These are phyloP conservation scores for Pachyseris speciosa DNA, from an alignment of 64 coral and sea anemone genomes.

Conservation along the genomic window DNA sequence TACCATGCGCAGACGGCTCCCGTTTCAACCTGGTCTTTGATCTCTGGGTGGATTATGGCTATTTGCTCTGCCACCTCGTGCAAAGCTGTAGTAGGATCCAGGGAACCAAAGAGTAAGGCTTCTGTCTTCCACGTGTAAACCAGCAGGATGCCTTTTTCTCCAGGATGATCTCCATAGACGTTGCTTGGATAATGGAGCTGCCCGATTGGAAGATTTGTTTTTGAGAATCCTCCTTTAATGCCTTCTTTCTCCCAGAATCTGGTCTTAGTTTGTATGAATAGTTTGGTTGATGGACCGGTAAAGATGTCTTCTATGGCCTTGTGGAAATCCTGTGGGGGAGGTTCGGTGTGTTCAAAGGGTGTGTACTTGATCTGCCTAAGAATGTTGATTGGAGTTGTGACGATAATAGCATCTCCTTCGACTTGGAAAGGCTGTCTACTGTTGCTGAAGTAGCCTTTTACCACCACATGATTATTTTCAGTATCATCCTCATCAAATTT, in stretches of 20 bases:
- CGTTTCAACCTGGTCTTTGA: conserved; percentile 40
- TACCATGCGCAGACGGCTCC: conserved; percentile 52
- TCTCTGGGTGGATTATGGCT: conserved; percentile 29
- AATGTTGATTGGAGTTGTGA: conserved; percentile 39
- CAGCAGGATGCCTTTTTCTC: conserved; percentile 41
- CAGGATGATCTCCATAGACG: background rate
- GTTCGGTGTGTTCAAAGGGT: background rate
- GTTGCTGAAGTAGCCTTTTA: conserved; percentile 9
- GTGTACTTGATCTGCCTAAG: conserved; percentile 43
- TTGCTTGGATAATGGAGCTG: conserved; percentile 48
- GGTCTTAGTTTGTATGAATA: conserved; percentile 44
- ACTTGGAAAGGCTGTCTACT: background rate
- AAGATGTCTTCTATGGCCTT: conserved; percentile 62
- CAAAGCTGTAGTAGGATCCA: background rate
- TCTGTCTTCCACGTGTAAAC: conserved; percentile 55
- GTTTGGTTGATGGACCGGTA: conserved; percentile 38
- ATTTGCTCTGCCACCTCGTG: conserved; percentile 36
- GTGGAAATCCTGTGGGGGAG: background rate
- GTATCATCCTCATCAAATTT: background rate
- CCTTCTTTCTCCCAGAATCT: conserved; percentile 34
- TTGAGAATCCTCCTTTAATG: conserved; percentile 64
- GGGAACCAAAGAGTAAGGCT: conserved; percentile 47
- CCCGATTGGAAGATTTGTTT: conserved; percentile 64
- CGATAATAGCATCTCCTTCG: conserved; percentile 38
- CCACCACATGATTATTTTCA: conserved; percentile 4